A percentile compares a stretch with the other conserved stretches of the same genome.
These are phyloP conservation scores for Tapera naevia DNA, from an alignment of 2,797 vertebrate species.

Conservation along the genomic window DNA sequence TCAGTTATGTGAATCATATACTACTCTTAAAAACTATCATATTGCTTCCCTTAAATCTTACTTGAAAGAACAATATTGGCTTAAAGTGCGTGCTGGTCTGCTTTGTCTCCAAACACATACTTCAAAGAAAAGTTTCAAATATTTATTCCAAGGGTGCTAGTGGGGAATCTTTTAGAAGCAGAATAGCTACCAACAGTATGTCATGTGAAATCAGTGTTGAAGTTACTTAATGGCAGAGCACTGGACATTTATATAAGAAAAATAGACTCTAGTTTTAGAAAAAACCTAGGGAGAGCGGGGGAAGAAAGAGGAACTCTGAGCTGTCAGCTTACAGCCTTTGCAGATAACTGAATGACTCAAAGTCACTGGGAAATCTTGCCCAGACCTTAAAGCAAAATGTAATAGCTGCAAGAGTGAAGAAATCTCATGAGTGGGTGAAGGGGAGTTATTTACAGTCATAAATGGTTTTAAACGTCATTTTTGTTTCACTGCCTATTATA, in stretches of 20 bases:
- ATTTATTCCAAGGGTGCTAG: conserved; percentile 38
- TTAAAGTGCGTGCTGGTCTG: neutral
- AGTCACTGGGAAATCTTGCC: neutral
- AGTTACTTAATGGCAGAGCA: neutral
- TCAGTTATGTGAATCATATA: conserved; percentile 3
- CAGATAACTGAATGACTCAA: neutral
- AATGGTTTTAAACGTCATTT: neutral
- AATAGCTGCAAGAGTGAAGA: neutral
- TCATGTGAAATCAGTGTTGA: neutral
- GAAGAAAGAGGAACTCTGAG: neutral
- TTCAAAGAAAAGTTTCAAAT: conserved; percentile 54
- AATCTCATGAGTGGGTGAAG: neutral
- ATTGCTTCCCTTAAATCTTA: conserved; percentile 32
- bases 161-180: neutral
- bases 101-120: conserved; percentile 29
- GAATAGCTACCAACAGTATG: conserved; percentile 20
- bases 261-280: neutral
- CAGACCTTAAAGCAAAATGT: neutral
- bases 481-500: neutral
- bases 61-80: conserved; percentile 41
- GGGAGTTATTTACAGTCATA: neutral
- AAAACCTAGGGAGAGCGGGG: neutral
- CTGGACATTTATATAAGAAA: neutral
- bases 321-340: neutral
- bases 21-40: neutral